A percentile compares a stretch with the other conserved stretches of the same genome.
phyloP scores from a whole-genome alignment of 53 echinoderm and acorn worm species.

The Echinometra lucunter region DNA sequence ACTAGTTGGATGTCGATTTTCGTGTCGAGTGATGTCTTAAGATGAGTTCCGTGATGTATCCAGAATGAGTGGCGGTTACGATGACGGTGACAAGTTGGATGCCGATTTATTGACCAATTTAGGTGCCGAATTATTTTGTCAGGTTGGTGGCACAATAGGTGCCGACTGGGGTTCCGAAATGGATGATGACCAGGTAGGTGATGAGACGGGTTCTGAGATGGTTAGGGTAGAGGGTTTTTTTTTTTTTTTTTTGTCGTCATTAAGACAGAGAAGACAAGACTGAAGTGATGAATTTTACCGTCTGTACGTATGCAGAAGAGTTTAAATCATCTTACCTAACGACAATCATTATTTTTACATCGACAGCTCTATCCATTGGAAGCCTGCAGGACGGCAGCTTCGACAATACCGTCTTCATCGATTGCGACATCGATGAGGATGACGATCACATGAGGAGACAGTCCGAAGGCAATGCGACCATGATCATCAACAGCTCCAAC shows the following conservation, averaged over 20 bases:
- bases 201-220: background rate
- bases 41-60: background rate
- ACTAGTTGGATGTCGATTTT: too few relatives aligned
- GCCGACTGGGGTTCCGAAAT: background rate
- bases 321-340: background rate
- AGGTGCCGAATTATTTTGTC: too few relatives aligned
- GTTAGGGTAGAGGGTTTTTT: too few relatives aligned
- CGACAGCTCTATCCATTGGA: slow-evolving; percentile 21
- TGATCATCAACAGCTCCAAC: background rate
- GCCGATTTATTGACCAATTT: too few relatives aligned
- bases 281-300: too few relatives aligned
- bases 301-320: background rate
- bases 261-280: too few relatives aligned
- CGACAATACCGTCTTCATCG: slow-evolving; percentile 51
- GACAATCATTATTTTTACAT: background rate
- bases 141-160: too few relatives aligned
- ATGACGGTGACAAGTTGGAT: too few relatives aligned
- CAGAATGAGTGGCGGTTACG: too few relatives aligned
- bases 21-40: too few relatives aligned
- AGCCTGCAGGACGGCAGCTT: background rate
- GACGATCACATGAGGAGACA: background rate
- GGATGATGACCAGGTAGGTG: background rate
- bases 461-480: background rate
- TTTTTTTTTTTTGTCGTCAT: too few relatives aligned
- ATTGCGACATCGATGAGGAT: background rate